Conservation (phyloP, 1,140 invertebrate species). For the Drosophila chauvacae region DNA sequence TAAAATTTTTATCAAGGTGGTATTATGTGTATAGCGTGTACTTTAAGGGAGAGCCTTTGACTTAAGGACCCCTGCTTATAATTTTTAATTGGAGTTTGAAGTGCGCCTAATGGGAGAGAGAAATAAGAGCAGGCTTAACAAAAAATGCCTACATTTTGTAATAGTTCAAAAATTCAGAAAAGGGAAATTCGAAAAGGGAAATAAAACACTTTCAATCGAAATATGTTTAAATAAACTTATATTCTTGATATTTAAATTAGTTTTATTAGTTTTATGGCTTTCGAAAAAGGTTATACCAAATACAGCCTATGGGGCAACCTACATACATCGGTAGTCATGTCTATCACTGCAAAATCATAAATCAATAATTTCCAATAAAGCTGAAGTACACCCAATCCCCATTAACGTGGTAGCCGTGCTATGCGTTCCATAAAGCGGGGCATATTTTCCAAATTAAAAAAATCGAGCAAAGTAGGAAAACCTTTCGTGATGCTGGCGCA, state of each 20-base stretch:
- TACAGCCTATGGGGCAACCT: background rate
- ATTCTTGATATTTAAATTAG: background rate
- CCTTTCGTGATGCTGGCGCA: slow-evolving; percentile 50
- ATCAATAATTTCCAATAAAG: slow-evolving; percentile 72
- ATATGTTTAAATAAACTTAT: background rate
- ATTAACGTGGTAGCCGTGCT: slow-evolving; percentile 13
- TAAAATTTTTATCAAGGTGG: slow-evolving; percentile 71
- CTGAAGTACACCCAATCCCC: slow-evolving; percentile 50
- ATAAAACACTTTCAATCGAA: background rate
- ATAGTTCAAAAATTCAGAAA: background rate
- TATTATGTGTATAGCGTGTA: slow-evolving; percentile 48
- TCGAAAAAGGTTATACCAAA: no score
- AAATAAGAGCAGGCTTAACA: slow-evolving; percentile 6
- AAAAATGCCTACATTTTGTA: background rate
- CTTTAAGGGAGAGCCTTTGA: slow-evolving; percentile 13
- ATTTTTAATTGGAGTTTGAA: slow-evolving; percentile 83
- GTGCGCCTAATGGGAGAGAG: slow-evolving; percentile 40
- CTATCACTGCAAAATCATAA: slow-evolving; percentile 55
- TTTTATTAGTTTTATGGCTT: background rate
- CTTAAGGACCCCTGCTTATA: slow-evolving; percentile 58
- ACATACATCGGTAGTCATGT: background rate
- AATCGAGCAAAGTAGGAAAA: slow-evolving; percentile 50
- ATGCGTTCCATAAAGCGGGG: slow-evolving; percentile 31
- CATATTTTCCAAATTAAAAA: slow-evolving; percentile 81
- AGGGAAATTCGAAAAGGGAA: background rate